Evolutionary conservation across 2,888 invertebrate genomes (phyloP), one percentile per base, ranked within the genome.

Genomic region (Agriopis aurantiaria): DNA sequence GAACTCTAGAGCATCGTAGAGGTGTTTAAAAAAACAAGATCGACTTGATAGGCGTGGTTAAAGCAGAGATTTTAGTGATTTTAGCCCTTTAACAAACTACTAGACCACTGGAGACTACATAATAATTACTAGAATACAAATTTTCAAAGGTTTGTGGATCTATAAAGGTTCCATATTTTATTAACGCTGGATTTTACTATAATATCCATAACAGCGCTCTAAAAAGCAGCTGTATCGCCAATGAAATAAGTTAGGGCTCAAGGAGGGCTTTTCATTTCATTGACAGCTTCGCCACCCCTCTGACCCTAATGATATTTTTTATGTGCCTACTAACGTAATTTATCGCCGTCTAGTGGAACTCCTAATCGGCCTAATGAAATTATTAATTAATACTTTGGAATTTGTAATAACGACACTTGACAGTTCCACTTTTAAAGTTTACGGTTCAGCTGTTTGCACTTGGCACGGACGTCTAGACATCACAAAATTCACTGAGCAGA

Each of bases 251-350:
- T 66, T 62, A 63, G 45, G 17, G 14, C 52, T 40, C 45, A 46
- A 58, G 45, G 51, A 23, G 46, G 46, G 49, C 56, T 65, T 61
- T 8, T 52, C 60, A 11, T 57, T 57, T 51, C 49, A 61, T 68
- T 41, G 51, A 62, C 12, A 52, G 17, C 45, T 51, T 45, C 53
- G 8, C 48, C 58, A 56, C 55, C 55, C 56, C 62, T 46, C 55
- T 62, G 67, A 68, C 67, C 56, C 57, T 65, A 65, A 65, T 57
- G 57, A 58, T 68, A 58, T 66, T 66, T 66, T 66, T 60, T 60
- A 60, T 55, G 48, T 65, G 60, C 46, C 53, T 66, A 59, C 66
- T 60, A 55, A 57, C 23, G 17, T 62, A 68, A 61, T 62, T 61
- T 57, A 62, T 61, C 23, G 7, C 49, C 53, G 43, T 60, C 60